phyloP scores from a whole-genome alignment of 2,113 vertebrate species.

The Microcebus lehilahytsara region DNA sequence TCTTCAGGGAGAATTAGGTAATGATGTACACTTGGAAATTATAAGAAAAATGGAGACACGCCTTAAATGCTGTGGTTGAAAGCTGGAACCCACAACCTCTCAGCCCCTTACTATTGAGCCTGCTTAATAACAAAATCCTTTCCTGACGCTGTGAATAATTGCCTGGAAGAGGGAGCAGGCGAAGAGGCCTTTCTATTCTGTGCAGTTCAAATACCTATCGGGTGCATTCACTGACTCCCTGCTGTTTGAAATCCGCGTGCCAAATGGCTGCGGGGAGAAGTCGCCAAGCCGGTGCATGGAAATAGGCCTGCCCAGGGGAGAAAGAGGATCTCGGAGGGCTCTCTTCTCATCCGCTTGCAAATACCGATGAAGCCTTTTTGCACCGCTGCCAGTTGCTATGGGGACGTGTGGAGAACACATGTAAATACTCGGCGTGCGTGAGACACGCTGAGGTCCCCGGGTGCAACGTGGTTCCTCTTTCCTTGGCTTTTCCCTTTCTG shows the following conservation, averaged over 20 bases:
- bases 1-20: conserved; percentile 69
- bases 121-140: conserved; percentile 52
- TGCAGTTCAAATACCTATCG: background rate
- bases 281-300: background rate
- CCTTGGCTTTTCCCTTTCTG: background rate
- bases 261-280: conserved; percentile 50
- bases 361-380: conserved; percentile 59
- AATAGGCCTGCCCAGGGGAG: conserved; percentile 34
- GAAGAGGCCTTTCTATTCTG: background rate
- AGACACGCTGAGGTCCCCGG: background rate
- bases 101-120: conserved; percentile 26
- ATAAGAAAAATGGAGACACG: conserved; percentile 59
- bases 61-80: conserved; percentile 56
- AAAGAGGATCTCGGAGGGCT: conserved; percentile 38
- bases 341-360: conserved; percentile 31
- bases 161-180: background rate
- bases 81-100: conserved; percentile 64
- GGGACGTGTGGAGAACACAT: conserved; percentile 64
- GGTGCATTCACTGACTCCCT: background rate
- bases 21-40: conserved; percentile 53
- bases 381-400: conserved; percentile 66
- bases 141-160: conserved; percentile 47
- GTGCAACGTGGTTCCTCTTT: conserved; percentile 21
- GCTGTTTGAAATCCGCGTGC: background rate
- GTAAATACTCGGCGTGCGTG: conserved; percentile 56